Evolutionary conservation across 2,797 vertebrate genomes (phyloP).

Genomic region (Sebastolobus alascanus): DNA sequence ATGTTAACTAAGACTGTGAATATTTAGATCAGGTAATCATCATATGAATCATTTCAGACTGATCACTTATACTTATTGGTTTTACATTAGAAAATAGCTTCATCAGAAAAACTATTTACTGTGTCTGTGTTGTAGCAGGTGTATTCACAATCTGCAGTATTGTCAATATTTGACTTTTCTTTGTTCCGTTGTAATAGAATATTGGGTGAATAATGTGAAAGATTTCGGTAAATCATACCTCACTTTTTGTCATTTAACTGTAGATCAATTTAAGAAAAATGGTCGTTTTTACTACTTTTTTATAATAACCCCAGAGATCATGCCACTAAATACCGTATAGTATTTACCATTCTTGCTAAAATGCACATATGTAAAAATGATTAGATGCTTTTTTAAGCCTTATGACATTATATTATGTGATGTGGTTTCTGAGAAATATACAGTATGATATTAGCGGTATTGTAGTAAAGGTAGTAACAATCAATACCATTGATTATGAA

Average conservation of each 20-base stretch:
- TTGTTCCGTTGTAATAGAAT: conserved; percentile 49
- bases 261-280: conserved; percentile 3
- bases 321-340: background rate
- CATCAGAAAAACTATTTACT: conserved; percentile 2
- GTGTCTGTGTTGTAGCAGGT: conserved; percentile 33
- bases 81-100: conserved; percentile 10
- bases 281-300: background rate
- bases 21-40: background rate
- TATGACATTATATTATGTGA: background rate
- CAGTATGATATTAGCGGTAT: conserved; percentile 7
- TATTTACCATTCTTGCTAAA: background rate
- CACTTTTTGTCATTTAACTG: conserved; percentile 11
- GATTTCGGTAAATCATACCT: conserved; percentile 8
- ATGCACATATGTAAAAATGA: background rate
- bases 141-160: conserved; percentile 12
- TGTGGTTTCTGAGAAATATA: conserved; percentile 47
- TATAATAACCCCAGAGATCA: background rate
- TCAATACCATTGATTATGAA: background rate
- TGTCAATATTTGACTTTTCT: conserved; percentile 62
- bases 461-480: background rate
- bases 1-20: conserved; percentile 34
- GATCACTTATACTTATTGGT: background rate
- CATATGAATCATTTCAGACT: background rate
- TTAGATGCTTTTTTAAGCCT: background rate
- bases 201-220: background rate